These are phyloP conservation scores for Gymnoscopelus microlampas DNA, from an alignment of 2,797 vertebrate species.

Conservation along the genomic window DNA sequence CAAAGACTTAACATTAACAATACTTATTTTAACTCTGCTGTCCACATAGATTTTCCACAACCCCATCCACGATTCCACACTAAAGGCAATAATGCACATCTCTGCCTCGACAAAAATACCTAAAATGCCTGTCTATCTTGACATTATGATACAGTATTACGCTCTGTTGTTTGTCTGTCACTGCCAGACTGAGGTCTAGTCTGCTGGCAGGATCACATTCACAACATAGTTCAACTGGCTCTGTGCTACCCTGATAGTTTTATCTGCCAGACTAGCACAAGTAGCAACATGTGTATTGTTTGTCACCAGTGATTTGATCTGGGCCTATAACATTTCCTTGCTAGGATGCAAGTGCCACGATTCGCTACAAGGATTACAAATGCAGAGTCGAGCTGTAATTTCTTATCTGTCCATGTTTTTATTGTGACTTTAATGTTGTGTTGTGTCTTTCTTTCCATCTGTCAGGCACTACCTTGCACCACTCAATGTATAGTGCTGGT, in stretches of 20 bases:
- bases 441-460: too few species aligned
- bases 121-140: not conserved
- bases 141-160: too few species aligned
- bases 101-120: not conserved
- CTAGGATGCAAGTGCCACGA: conserved; percentile 21
- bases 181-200: not conserved
- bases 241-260: conserved; percentile 1
- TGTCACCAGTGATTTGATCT: conserved; percentile 53
- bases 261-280: conserved; percentile 47
- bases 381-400: not conserved
- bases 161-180: not conserved
- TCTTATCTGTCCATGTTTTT: conserved; percentile 9
- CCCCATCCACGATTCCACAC: too few species aligned
- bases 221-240: conserved; percentile 11
- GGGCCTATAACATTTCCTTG: not conserved
- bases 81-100: not conserved
- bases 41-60: too few species aligned
- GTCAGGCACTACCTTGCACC: too few species aligned
- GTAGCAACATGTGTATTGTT: conserved; percentile 57
- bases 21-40: too few species aligned
- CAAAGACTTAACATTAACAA: too few species aligned
- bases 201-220: not conserved
- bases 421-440: not conserved
- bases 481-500: not conserved
- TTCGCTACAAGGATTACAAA: conserved; percentile 2